These are phyloP conservation scores for Salmo trutta DNA, from an alignment of 2,797 vertebrate species.

Conservation along the genomic window DNA sequence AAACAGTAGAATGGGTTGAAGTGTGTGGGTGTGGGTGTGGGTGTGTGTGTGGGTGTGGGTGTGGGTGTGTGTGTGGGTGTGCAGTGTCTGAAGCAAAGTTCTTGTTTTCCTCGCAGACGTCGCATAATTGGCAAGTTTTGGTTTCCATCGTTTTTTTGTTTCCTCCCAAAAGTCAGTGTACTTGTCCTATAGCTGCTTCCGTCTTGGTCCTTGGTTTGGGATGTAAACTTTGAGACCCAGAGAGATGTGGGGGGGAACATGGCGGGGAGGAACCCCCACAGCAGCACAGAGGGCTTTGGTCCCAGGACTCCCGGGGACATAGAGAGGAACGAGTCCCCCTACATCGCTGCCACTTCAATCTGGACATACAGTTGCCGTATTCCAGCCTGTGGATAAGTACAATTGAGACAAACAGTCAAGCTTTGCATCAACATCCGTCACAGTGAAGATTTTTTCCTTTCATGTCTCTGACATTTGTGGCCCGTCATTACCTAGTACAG, in stretches of 20 bases:
- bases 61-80: background rate
- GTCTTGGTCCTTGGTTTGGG: slow-evolving; percentile 45
- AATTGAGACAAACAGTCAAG: slow-evolving; percentile 7
- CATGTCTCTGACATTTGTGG: background rate
- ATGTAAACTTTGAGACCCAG: slow-evolving; percentile 38
- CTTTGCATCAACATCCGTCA: background rate
- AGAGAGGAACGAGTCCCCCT: slow-evolving; percentile 34
- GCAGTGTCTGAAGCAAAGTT: slow-evolving; percentile 36
- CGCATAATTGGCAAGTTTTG: slow-evolving; percentile 34
- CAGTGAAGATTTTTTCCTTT: background rate
- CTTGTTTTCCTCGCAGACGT: slow-evolving; percentile 19
- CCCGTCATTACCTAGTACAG: no score
- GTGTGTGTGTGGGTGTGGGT: background rate
- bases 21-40: no score
- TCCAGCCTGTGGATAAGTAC: slow-evolving; percentile 78
- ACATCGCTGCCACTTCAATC: slow-evolving; percentile 92
- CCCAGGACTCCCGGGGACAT: slow-evolving; percentile 61
- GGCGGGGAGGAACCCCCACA: slow-evolving; percentile 43
- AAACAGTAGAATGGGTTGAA: background rate
- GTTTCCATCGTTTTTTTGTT: slow-evolving; percentile 31
- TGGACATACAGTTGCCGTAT: slow-evolving; percentile 95
- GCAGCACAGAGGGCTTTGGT: slow-evolving; percentile 82
- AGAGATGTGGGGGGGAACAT: slow-evolving; percentile 6
- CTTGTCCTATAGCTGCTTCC: slow-evolving; percentile 34
- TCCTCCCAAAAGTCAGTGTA: slow-evolving; percentile 35